These are phyloP conservation scores for Camarhynchus parvulus DNA, from an alignment of 2,113 vertebrate species.

Conservation along the genomic window DNA sequence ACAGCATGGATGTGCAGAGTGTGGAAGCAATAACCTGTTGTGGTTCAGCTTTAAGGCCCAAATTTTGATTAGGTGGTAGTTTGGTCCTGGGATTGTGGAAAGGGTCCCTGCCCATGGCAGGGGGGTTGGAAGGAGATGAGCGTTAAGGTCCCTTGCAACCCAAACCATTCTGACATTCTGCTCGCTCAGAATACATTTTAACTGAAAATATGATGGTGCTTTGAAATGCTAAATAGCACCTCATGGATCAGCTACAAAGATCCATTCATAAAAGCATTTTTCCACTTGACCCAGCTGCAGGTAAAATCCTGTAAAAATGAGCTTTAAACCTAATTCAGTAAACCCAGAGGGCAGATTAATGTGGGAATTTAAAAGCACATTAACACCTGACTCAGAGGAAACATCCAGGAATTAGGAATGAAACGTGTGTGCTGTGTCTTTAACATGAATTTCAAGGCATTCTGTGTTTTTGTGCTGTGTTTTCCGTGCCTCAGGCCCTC, in stretches of 20 bases:
- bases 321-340: background rate
- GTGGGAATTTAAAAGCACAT: background rate
- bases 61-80: background rate
- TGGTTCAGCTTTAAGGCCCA: background rate
- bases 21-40: background rate
- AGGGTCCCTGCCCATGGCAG: background rate
- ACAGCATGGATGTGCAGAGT: background rate
- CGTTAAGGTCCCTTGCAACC: background rate
- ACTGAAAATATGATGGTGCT: background rate
- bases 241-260: background rate
- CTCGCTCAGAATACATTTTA: background rate
- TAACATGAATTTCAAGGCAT: background rate
- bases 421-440: background rate
- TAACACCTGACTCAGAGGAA: background rate
- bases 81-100: background rate
- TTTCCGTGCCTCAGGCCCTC: conserved; percentile 81
- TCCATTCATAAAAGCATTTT: background rate
- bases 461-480: background rate
- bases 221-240: background rate
- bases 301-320: background rate
- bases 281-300: background rate
- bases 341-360: background rate
- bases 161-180: background rate
- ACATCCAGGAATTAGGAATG: background rate
- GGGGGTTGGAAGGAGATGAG: background rate